Conservation (phyloP, 2,888 invertebrate genomes). For the Thecophora atra region DNA sequence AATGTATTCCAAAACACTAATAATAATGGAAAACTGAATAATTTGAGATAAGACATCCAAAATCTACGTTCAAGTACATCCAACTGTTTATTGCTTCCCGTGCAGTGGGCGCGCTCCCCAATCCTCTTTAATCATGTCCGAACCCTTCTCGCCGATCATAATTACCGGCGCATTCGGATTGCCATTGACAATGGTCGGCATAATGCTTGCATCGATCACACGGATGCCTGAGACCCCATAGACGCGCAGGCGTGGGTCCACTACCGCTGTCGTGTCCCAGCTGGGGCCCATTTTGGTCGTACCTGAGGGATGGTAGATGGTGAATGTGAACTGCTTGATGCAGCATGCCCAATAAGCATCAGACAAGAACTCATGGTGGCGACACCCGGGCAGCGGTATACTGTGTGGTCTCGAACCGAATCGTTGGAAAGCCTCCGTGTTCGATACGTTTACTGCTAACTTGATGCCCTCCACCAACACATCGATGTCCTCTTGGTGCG, state of each 20-base stretch:
- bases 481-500: slow-evolving; percentile 82
- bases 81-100: slow-evolving; percentile 26
- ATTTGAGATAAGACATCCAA: not conserved
- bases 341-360: slow-evolving; percentile 91
- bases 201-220: slow-evolving; percentile 86
- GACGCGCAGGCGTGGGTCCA: slow-evolving; percentile 80
- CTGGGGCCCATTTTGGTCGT: slow-evolving; percentile 89
- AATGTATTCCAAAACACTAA: not conserved
- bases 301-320: slow-evolving; percentile 86
- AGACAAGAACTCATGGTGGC: slow-evolving; percentile 75
- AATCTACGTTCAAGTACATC: not conserved
- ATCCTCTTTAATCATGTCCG: slow-evolving; percentile 89
- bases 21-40: not conserved
- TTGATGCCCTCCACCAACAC: slow-evolving; percentile 85
- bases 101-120: slow-evolving; percentile 69
- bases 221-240: slow-evolving; percentile 81
- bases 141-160: slow-evolving; percentile 90
- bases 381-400: slow-evolving; percentile 85
- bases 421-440: slow-evolving; percentile 80
- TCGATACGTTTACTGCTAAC: slow-evolving; percentile 82
- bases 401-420: slow-evolving; percentile 82
- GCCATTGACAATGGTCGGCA: slow-evolving; percentile 89
- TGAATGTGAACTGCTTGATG: slow-evolving; percentile 80
- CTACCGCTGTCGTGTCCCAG: slow-evolving; percentile 79
- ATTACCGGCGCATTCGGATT: slow-evolving; percentile 90